Evolutionary conservation across 2,113 vertebrate species (phyloP).

Genomic region (Ivindomyrus marchei): DNA sequence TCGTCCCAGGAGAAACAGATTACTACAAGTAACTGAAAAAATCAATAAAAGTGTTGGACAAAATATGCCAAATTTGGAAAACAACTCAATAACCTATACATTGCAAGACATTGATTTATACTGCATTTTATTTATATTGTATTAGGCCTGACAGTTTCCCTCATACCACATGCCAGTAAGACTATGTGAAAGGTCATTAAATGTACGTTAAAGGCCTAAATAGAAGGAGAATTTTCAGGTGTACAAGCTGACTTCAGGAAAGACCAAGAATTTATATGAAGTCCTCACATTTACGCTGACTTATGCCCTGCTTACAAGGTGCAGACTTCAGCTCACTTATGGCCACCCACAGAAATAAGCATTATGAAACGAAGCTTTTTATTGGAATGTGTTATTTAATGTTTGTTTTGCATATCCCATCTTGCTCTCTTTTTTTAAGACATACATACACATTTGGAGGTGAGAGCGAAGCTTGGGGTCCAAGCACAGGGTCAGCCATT

Average conservation of each 20-base stretch:
- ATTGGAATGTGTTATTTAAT: not conserved
- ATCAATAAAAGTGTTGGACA: not conserved
- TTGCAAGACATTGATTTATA: not conserved
- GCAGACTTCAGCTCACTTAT: not conserved
- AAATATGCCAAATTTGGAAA: not conserved
- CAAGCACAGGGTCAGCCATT: not conserved
- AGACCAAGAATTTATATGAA: not conserved
- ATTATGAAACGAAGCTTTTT: not conserved
- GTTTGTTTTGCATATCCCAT: not conserved
- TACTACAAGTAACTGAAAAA: not conserved
- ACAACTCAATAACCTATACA: not conserved
- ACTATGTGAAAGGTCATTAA: not conserved
- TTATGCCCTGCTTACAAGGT: not conserved
- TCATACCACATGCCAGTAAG: not conserved
- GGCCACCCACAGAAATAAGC: not conserved
- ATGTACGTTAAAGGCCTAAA: not conserved
- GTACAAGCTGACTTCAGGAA: not conserved
- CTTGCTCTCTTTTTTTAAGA: not conserved
- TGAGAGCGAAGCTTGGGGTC: not conserved
- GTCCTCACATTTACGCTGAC: not conserved
- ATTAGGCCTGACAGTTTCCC: not conserved
- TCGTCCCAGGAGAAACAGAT: not conserved
- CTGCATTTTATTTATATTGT: not conserved
- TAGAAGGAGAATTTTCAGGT: not conserved
- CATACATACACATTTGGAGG: not conserved